Percentiles rank a stretch among this genome's conserved stretches.
Evolutionary conservation across 2,888 invertebrate genomes (phyloP).

Genomic region (Polydrusus cervinus): DNA sequence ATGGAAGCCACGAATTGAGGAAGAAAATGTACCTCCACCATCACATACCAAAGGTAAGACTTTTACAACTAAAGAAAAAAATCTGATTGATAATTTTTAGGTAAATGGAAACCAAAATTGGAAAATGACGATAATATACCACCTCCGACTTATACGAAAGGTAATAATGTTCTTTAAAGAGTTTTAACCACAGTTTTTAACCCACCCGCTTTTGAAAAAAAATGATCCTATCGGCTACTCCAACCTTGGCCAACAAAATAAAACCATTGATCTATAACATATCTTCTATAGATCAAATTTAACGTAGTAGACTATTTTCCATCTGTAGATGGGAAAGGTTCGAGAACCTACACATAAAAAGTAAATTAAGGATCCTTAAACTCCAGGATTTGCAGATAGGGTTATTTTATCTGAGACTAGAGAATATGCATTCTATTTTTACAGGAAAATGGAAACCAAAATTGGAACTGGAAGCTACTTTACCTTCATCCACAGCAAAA

Average conservation of each 20-base stretch:
- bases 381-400: too few relatives aligned
- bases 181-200: background rate
- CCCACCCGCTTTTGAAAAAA: too few relatives aligned
- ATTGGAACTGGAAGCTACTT: conserved; percentile 65
- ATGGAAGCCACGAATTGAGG: conserved; percentile 60
- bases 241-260: too few relatives aligned
- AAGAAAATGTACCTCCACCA: conserved; percentile 41
- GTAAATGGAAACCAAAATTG: conserved; percentile 77
- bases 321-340: too few relatives aligned
- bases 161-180: conserved; percentile 68
- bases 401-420: too few relatives aligned
- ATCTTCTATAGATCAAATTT: too few relatives aligned
- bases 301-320: too few relatives aligned
- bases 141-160: conserved; percentile 74
- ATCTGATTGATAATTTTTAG: conserved; percentile 58
- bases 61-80: conserved; percentile 22
- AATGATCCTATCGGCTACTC: too few relatives aligned
- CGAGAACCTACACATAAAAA: too few relatives aligned
- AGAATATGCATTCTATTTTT: background rate
- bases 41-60: conserved; percentile 35
- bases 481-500: conserved; percentile 47
- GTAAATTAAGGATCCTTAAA: too few relatives aligned
- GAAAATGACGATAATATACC: conserved; percentile 50
- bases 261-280: too few relatives aligned
- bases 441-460: conserved; percentile 74